phyloP scores from a whole-genome alignment of 1,140 invertebrate species.

The Psix sp. region DNA sequence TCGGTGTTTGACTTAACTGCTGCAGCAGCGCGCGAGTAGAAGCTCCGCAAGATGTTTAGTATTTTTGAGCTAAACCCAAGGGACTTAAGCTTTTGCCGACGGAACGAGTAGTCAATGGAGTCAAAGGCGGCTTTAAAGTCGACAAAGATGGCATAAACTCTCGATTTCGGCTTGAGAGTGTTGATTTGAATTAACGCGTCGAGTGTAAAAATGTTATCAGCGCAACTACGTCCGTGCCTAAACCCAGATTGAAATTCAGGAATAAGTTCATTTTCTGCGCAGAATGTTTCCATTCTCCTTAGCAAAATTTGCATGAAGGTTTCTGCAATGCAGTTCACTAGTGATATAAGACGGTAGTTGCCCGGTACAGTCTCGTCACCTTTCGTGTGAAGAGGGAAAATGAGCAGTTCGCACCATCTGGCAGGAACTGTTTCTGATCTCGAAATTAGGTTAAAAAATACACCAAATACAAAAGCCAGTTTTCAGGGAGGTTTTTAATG shows the following conservation, averaged over 20 bases:
- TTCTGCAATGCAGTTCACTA: slow-evolving; percentile 4
- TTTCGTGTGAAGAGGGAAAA: slow-evolving; percentile 2
- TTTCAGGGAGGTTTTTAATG: slow-evolving; percentile 9
- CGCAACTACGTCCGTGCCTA: neutral
- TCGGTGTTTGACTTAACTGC: neutral
- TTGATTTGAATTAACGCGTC: neutral
- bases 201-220: slow-evolving; percentile 9
- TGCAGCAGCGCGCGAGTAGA: neutral
- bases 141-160: slow-evolving; percentile 1
- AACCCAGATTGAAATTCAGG: slow-evolving; percentile 14
- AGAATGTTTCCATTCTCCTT: neutral
- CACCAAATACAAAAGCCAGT: slow-evolving; percentile 7
- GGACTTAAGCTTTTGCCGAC: neutral
- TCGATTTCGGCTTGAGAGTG: slow-evolving; percentile 35
- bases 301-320: slow-evolving; percentile 5
- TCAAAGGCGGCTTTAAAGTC: too few relatives aligned
- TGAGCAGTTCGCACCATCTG: slow-evolving; percentile 1
- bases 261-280: neutral
- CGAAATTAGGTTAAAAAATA: slow-evolving; percentile 2
- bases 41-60: neutral
- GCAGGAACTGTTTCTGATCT: neutral
- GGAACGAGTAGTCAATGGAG: neutral
- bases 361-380: neutral
- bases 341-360: slow-evolving; percentile 8
- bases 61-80: slow-evolving; percentile 1